These are phyloP conservation scores for Homalodisca vitripennis DNA, from an alignment of 1,140 invertebrate genomes.

Conservation along the genomic window DNA sequence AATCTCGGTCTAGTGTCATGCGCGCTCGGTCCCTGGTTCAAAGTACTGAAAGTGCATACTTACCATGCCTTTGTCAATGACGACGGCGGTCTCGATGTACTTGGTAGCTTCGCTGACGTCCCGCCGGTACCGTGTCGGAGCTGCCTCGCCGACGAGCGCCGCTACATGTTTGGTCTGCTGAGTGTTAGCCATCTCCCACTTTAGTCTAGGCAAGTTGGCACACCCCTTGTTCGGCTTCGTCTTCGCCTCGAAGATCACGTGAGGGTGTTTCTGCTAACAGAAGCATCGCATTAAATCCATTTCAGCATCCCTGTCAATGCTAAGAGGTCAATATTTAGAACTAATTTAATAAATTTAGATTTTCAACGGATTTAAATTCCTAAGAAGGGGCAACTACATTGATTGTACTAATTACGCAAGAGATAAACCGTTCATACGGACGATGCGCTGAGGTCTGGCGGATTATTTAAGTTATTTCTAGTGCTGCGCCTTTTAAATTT, in stretches of 20 bases:
- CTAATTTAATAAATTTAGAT: no score
- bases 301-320: not conserved
- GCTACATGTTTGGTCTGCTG: slow-evolving; percentile 57
- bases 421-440: no score
- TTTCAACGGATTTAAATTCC: no score
- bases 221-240: slow-evolving; percentile 83
- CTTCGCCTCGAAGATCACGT: slow-evolving; percentile 91
- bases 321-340: not conserved
- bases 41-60: no score
- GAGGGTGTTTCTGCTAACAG: slow-evolving; percentile 88
- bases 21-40: no score
- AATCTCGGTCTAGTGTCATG: no score
- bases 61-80: slow-evolving; percentile 91
- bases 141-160: slow-evolving; percentile 52
- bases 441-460: no score
- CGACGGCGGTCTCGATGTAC: slow-evolving; percentile 88
- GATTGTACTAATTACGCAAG: no score
- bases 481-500: no score
- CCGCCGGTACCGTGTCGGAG: slow-evolving; percentile 32
- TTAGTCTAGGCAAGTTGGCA: slow-evolving; percentile 74
- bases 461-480: no score
- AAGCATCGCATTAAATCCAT: slow-evolving; percentile 31
- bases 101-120: slow-evolving; percentile 84
- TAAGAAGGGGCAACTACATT: no score
- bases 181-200: slow-evolving; percentile 64